phyloP scores from a whole-genome alignment of 1,140 invertebrate species.

The Wasmannia auropunctata region DNA sequence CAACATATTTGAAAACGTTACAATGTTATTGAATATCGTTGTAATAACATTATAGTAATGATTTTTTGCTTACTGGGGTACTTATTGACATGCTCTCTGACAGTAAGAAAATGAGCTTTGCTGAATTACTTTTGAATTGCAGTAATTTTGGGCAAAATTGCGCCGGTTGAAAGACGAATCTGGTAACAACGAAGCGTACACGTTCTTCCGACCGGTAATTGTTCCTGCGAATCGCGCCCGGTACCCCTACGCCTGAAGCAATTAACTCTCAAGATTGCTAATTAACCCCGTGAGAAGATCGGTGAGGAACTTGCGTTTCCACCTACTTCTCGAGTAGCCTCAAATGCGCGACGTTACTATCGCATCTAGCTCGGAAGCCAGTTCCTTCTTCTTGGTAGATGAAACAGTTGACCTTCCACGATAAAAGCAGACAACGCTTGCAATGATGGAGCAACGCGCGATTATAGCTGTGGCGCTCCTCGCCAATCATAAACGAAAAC shows the following conservation, averaged over 20 bases:
- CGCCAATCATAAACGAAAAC: constrained; percentile 72
- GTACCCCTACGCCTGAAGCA: constrained; percentile 62
- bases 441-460: constrained; percentile 31
- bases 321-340: constrained; percentile 58
- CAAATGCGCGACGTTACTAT: constrained; percentile 44
- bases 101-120: constrained; percentile 3
- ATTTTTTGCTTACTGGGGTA: no score
- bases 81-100: not conserved
- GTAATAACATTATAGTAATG: no score
- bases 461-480: constrained; percentile 69
- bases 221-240: constrained; percentile 52
- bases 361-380: constrained; percentile 16
- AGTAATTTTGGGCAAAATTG: constrained; percentile 35
- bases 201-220: constrained; percentile 26
- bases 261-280: constrained; percentile 78
- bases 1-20: no score
- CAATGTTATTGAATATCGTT: no score
- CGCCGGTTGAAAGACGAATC: constrained; percentile 9
- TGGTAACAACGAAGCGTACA: constrained; percentile 19
- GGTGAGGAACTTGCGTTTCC: constrained; percentile 56
- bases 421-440: constrained; percentile 10
- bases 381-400: not conserved
- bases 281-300: constrained; percentile 78
- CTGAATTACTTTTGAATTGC: constrained; percentile 22
- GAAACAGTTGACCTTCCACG: constrained; percentile 15